Conservation (phyloP, 2,888 invertebrate genomes). For the Drosophila nigritarsus region DNA sequence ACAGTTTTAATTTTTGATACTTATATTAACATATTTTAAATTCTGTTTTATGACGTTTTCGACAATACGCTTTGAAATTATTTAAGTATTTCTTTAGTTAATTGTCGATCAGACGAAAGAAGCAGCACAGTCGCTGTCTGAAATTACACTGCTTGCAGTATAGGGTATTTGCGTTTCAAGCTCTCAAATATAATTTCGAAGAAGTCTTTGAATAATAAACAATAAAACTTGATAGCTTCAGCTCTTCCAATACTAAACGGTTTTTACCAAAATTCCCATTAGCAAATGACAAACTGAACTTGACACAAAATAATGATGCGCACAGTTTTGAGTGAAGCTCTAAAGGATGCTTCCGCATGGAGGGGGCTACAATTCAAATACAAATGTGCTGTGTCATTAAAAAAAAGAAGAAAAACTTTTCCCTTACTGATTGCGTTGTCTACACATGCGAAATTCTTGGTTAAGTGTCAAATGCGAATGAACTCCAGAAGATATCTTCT, state of each 20-base stretch:
- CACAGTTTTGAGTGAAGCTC: slow-evolving; percentile 10
- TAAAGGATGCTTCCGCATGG: slow-evolving; percentile 3
- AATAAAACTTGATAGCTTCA: neutral
- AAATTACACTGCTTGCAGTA: neutral
- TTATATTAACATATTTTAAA: neutral
- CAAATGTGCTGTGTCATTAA: slow-evolving; percentile 14
- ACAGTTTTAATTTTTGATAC: neutral
- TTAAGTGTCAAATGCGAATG: slow-evolving; percentile 70
- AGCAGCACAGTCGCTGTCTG: neutral
- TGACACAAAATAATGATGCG: neutral
- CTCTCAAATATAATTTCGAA: neutral
- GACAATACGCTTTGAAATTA: neutral
- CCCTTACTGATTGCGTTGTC: neutral
- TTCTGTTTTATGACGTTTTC: neutral
- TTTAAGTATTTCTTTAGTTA: neutral
- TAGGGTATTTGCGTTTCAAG: neutral
- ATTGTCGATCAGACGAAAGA: neutral
- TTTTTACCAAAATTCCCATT: neutral
- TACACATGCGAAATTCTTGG: slow-evolving; percentile 26
- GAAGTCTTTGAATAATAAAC: neutral
- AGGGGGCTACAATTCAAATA: slow-evolving; percentile 4
- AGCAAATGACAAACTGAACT: slow-evolving; percentile 2
- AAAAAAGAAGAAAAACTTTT: slow-evolving; percentile 11
- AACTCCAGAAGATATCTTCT: slow-evolving; percentile 44
- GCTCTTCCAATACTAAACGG: neutral